Base-by-base conservation (phyloP, 2,888 invertebrate species). In the Dicyrtoma fusca region DNA sequence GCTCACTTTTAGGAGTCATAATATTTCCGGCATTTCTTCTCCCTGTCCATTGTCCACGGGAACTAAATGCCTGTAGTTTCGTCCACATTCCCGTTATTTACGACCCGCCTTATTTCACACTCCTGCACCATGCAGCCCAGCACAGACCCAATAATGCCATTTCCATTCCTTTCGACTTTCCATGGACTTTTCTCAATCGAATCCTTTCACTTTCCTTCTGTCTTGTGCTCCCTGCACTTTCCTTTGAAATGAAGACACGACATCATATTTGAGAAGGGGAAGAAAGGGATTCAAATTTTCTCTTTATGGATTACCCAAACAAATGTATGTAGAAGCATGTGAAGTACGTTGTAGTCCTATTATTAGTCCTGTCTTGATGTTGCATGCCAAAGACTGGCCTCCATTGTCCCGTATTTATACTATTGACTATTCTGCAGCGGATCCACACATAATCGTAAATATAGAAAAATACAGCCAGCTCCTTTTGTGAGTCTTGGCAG, bases 1-100 rank as follows among this genome's bases (percentile, higher is more conserved):
- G 61, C 61, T 64, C 21, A 21, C 53, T 53, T 53, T 17, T 53
- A 17, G 10, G 8, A 21, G 10, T 44, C n/a, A 34, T 42, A 64
- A 64, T 47, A 64, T 64, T 64, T 64, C 64, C 64, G 64, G 64
- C 64, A 47, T 47, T 25, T 47, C 14, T 51, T 21, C 65, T 13
- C 49, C 3, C 17, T 47, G 47, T 10, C 64, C 64, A 47, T 45
- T 42, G 25, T 64, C 49, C 64, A 44, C 47, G 53, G 11, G 53
- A 10, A 17, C 19, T 53, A 17, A 53, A 53, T 53, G 53, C 53
- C n/a, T 25, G n/a, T 26, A 55, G 57, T 26, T 57, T 57, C 57
- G 14, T 26, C 57, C 25, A 34, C 34, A 34, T 8, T 57, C 3
- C 25, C 4, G 11, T 26, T 57, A 26, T 49, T 49, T 19, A 17